Percentiles rank a stretch among this genome's conserved stretches.
These are phyloP conservation scores for Tinea pellionella DNA, from an alignment of 2,888 invertebrate genomes.

Conservation along the genomic window DNA sequence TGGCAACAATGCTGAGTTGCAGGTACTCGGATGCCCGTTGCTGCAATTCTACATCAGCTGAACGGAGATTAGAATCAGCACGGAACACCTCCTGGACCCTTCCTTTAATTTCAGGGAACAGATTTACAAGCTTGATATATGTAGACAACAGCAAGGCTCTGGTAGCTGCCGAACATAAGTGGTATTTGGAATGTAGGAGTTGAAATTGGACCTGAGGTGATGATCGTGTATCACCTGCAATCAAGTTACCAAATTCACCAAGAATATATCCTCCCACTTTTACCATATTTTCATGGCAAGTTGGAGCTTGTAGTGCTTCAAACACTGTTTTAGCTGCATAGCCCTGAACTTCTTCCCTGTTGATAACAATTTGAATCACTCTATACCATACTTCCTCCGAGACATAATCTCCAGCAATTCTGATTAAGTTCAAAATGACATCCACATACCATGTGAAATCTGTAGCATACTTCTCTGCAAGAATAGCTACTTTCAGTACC, in stretches of 20 bases:
- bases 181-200: slow-evolving; percentile 98
- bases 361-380: slow-evolving; percentile 99
- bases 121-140: slow-evolving; percentile 98
- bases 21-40: slow-evolving; percentile 98
- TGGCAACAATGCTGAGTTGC: slow-evolving; percentile 94
- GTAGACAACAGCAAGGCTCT: slow-evolving; percentile 96
- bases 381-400: slow-evolving; percentile 99
- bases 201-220: slow-evolving; percentile 98
- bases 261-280: slow-evolving; percentile 99
- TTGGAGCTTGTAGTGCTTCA: slow-evolving; percentile 98
- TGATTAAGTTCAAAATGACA: slow-evolving; percentile 97
- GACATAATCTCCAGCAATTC: slow-evolving; percentile 99
- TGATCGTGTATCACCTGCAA: slow-evolving; percentile 97
- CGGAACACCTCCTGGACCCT: slow-evolving; percentile 95
- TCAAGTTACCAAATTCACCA: slow-evolving; percentile 99
- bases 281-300: slow-evolving; percentile 99
- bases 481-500: slow-evolving; percentile 99
- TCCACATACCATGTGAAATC: slow-evolving; percentile 99
- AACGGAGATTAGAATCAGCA: slow-evolving; percentile 94
- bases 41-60: slow-evolving; percentile 98
- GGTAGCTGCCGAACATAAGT: slow-evolving; percentile 96
- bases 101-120: slow-evolving; percentile 97
- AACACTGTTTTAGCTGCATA: slow-evolving; percentile 99
- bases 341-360: slow-evolving; percentile 99
- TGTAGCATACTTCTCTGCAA: slow-evolving; percentile 99